These are phyloP conservation scores for Malacoctenus gilli DNA, from an alignment of 2,797 vertebrate genomes.

Conservation along the genomic window DNA sequence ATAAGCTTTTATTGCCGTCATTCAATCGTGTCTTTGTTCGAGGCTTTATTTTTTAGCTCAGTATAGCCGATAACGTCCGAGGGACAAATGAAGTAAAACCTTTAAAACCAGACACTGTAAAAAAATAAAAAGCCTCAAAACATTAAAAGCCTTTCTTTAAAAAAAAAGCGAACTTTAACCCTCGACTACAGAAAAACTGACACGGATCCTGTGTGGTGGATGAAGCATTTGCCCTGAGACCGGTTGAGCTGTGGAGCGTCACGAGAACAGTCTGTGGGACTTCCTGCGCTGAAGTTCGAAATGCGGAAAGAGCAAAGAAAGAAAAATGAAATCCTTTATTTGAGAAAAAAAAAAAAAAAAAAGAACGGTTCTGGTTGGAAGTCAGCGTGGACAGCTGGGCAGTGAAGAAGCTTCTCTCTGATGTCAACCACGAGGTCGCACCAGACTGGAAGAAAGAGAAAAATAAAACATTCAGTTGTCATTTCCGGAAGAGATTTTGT, in stretches of 20 bases:
- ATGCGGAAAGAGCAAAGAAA: no score
- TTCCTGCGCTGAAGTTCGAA: conserved; percentile 14
- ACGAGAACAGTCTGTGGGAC: background rate
- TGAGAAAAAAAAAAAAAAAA: background rate
- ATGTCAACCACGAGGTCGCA: conserved; percentile 10
- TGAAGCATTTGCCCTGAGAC: conserved; percentile 35
- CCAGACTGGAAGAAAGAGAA: background rate
- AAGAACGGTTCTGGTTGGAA: no score
- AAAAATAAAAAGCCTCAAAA: no score
- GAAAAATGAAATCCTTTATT: conserved; percentile 11
- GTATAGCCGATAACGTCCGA: no score
- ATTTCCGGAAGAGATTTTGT: conserved; percentile 22
- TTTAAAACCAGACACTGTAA: no score
- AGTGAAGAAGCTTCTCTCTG: conserved; percentile 1
- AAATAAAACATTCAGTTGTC: conserved; percentile 66
- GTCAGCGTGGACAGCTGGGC: background rate
- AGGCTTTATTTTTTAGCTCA: no score
- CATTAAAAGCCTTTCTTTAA: no score
- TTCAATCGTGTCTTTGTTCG: no score
- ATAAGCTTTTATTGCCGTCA: no score
- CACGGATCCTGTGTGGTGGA: background rate
- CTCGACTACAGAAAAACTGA: background rate
- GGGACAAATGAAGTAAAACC: no score
- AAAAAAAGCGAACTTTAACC: no score
- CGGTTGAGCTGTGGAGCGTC: conserved; percentile 18